These are phyloP conservation scores for Oenanthe melanoleuca DNA, from an alignment of 2,113 vertebrate species.

Conservation along the genomic window DNA sequence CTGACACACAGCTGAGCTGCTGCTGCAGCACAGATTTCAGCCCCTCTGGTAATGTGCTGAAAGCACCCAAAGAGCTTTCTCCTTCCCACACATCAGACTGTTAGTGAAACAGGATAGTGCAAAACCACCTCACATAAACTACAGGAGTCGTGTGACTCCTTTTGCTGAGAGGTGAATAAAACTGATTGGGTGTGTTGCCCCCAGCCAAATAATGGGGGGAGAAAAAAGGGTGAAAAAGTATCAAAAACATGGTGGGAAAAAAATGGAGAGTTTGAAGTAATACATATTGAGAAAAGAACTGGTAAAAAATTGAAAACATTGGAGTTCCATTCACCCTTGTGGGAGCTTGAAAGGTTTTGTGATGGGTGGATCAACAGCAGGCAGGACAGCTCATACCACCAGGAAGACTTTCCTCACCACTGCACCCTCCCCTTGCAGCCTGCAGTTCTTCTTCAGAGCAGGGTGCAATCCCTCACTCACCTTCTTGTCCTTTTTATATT, in stretches of 20 bases:
- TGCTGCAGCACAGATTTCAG: neutral
- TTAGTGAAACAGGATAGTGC: too few species aligned
- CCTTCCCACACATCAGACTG: neutral
- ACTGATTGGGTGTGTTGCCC: accelerated
- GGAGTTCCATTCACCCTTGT: neutral
- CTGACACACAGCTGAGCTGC: neutral
- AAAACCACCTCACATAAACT: neutral
- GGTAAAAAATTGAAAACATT: accelerated
- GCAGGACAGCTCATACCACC: neutral
- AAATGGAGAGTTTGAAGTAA: neutral
- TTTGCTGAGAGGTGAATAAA: neutral
- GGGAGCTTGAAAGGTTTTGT: neutral
- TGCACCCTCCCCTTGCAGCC: neutral
- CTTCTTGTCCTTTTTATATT: neutral
- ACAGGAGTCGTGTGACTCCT: accelerated
- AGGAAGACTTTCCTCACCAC: neutral
- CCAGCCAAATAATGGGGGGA: neutral
- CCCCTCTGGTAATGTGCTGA: neutral
- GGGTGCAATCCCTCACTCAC: neutral
- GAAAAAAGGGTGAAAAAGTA: neutral
- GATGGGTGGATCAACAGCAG: neutral
- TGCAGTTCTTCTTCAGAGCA: neutral
- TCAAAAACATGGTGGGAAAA: neutral
- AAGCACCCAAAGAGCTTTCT: neutral
- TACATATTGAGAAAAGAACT: neutral